Evolutionary conservation across 2,113 vertebrate genomes (phyloP).

Genomic region (Murina feae): DNA sequence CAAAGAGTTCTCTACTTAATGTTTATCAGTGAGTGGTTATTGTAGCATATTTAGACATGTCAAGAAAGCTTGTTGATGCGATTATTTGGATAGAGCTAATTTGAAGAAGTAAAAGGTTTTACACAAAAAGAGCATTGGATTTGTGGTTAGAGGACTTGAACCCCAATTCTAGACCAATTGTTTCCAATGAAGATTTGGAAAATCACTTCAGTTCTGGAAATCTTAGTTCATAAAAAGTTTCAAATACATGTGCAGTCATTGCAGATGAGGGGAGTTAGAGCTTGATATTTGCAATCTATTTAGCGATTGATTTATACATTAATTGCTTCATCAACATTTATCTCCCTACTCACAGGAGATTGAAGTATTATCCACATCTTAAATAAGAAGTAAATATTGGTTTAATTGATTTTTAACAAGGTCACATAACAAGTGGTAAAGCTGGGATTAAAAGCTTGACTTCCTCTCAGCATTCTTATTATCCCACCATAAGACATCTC

Average conservation of each 20-base stretch:
- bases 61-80: neutral
- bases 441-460: constrained; percentile 28
- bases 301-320: constrained; percentile 44
- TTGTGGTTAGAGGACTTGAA: neutral
- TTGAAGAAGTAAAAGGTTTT: neutral
- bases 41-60: neutral
- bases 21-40: neutral
- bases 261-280: neutral
- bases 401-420: constrained; percentile 62
- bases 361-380: constrained; percentile 51
- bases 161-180: neutral
- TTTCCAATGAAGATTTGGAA: neutral
- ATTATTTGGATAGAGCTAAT: neutral
- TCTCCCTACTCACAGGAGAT: constrained; percentile 38
- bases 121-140: neutral
- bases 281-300: constrained; percentile 3
- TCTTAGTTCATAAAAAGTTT: neutral
- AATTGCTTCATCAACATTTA: constrained; percentile 51
- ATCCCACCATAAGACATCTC: neutral
- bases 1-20: neutral
- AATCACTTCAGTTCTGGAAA: neutral
- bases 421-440: constrained; percentile 26
- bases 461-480: neutral
- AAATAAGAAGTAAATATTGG: constrained; percentile 50
- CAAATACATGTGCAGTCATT: neutral